These are phyloP conservation scores for Phoeniculus purpureus DNA, from an alignment of 2,797 vertebrate species.

Conservation along the genomic window DNA sequence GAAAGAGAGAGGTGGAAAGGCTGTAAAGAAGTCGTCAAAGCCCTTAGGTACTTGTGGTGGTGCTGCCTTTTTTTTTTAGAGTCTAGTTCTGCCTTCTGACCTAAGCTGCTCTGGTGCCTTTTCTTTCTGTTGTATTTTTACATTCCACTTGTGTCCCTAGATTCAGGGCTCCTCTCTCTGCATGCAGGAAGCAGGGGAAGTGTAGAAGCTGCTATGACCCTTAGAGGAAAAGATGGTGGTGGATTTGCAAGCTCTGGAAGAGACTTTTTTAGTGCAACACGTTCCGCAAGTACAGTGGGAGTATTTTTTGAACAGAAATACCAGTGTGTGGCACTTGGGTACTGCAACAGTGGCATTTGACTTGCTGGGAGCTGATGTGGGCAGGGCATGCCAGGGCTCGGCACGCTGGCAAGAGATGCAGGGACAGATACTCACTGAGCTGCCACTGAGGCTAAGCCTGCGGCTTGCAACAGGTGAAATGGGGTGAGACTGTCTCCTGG, in stretches of 20 bases:
- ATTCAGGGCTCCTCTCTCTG: neutral
- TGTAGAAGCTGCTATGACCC: rapidly evolving
- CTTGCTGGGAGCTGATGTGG: neutral
- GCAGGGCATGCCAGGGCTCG: neutral
- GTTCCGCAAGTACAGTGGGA: neutral
- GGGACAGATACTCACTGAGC: neutral
- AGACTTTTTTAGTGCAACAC: neutral
- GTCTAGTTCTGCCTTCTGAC: neutral
- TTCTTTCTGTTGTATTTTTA: neutral
- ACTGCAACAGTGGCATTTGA: neutral
- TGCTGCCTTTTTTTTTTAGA: neutral
- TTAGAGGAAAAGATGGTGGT: neutral
- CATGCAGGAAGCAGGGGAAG: neutral
- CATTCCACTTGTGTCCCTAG: neutral
- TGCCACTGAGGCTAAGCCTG: neutral
- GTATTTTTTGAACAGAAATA: neutral
- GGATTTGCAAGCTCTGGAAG: neutral
- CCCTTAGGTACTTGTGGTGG: neutral
- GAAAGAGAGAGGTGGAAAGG: neutral
- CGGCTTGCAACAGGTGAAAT: neutral
- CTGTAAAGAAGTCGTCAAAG: neutral
- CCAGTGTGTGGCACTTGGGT: rapidly evolving
- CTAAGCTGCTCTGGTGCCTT: neutral
- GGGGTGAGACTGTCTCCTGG: neutral
- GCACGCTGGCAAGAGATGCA: neutral